Percentiles rank a stretch among this genome's conserved stretches.
These are phyloP conservation scores for Bombus confusus DNA, from an alignment of 1,140 invertebrate species.

Conservation along the genomic window DNA sequence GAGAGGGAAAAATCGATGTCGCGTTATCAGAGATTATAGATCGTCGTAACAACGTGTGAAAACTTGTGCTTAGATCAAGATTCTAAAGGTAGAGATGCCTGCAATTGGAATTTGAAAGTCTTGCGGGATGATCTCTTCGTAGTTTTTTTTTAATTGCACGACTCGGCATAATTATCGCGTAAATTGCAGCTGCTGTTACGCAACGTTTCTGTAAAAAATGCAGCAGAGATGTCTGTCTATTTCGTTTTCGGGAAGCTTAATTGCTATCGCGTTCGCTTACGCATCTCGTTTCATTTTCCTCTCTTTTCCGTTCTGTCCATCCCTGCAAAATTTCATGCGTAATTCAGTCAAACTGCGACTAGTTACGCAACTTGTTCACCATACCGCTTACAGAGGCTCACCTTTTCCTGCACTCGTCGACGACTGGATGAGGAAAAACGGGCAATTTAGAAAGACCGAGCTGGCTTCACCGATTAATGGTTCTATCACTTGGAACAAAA, in stretches of 20 bases:
- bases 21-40: background rate
- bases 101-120: background rate
- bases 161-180: constrained; percentile 6
- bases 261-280: constrained; percentile 9
- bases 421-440: no score
- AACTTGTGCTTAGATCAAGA: no score
- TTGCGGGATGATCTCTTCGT: no score
- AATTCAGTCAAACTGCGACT: constrained; percentile 15
- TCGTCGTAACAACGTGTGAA: background rate
- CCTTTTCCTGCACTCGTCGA: background rate
- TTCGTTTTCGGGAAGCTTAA: background rate
- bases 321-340: constrained; percentile 16
- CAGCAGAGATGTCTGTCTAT: no score
- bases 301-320: background rate
- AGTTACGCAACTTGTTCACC: constrained; percentile 16
- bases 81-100: background rate
- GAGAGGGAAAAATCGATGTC: background rate
- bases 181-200: background rate
- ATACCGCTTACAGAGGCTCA: background rate
- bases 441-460: no score
- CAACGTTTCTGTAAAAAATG: background rate
- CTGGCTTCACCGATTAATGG: no score
- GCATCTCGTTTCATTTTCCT: background rate
- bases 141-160: background rate
- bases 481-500: no score